phyloP scores from a whole-genome alignment of 2,113 vertebrate species.

The Gavia stellata region DNA sequence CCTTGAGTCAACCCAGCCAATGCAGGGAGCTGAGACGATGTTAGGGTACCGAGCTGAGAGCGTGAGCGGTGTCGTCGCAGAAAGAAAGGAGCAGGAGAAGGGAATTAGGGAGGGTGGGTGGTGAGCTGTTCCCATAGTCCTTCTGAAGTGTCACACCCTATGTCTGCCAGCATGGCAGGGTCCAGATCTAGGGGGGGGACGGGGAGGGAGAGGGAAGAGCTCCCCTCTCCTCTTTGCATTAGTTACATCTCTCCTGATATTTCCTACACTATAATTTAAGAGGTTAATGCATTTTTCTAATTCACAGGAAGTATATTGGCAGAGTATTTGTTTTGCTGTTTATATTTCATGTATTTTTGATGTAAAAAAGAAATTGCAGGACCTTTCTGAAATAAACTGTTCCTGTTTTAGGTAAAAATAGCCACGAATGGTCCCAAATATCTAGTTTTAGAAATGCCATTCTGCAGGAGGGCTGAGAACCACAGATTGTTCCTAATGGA shows the following conservation, averaged over 20 bases:
- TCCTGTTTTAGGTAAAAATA: background rate
- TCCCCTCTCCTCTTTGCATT: background rate
- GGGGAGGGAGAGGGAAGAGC: background rate
- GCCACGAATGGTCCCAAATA: background rate
- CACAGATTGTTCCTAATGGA: background rate
- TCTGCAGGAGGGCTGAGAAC: background rate
- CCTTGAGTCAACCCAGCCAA: background rate
- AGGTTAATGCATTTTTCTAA: background rate
- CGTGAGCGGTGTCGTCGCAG: fast-evolving
- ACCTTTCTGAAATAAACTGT: background rate
- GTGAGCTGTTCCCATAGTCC: background rate
- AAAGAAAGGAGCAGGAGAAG: background rate
- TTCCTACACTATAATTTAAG: background rate
- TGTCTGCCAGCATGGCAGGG: background rate
- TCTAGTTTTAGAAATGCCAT: background rate
- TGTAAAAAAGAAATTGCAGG: background rate
- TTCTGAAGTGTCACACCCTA: background rate
- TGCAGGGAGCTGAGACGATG: background rate
- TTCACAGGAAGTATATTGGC: background rate
- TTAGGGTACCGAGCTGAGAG: background rate
- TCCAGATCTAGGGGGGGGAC: too few relatives aligned
- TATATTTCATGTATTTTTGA: background rate
- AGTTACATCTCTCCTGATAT: background rate
- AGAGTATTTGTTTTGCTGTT: background rate
- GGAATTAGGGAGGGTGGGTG: background rate